A percentile compares a stretch with the other conserved stretches of the same genome.
Conservation (phyloP, 2,113 vertebrate genomes). For the Grammomys dolichurus region DNA sequence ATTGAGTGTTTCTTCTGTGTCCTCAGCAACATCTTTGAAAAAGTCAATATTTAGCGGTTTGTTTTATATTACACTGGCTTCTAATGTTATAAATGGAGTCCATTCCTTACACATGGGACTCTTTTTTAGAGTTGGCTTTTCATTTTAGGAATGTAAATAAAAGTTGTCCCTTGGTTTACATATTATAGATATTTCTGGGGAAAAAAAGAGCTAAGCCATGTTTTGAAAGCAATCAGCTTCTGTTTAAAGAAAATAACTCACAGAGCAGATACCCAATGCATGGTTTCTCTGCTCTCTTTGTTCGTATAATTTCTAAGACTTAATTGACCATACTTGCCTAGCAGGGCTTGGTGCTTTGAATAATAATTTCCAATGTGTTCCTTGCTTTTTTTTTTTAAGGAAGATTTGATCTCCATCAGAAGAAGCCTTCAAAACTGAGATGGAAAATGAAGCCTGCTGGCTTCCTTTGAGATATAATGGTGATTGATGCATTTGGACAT, state of each 20-base stretch:
- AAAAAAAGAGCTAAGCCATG: slow-evolving; percentile 40
- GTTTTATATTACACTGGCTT: slow-evolving; percentile 44
- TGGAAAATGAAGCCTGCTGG: background rate
- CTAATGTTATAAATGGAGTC: slow-evolving; percentile 21
- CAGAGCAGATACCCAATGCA: background rate
- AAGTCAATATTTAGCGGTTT: slow-evolving; percentile 25
- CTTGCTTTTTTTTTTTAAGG: slow-evolving; percentile 7
- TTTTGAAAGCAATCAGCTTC: slow-evolving; percentile 54
- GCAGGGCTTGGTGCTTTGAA: slow-evolving; percentile 38
- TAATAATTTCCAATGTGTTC: slow-evolving; percentile 48
- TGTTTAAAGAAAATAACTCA: slow-evolving; percentile 56
- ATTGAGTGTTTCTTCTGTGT: background rate
- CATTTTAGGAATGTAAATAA: slow-evolving; percentile 40
- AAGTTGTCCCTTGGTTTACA: slow-evolving; percentile 31
- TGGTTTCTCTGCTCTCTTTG: slow-evolving; percentile 1
- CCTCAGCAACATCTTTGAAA: slow-evolving; percentile 11
- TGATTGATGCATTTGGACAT: background rate
- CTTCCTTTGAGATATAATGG: slow-evolving; percentile 4
- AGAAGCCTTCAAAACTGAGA: slow-evolving; percentile 23
- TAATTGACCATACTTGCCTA: background rate
- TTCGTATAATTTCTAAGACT: slow-evolving; percentile 37
- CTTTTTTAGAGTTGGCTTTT: slow-evolving; percentile 41
- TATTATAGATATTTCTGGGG: slow-evolving; percentile 17
- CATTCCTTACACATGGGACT: background rate
- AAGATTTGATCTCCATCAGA: background rate